Percentiles rank a stretch among this genome's conserved stretches.
phyloP scores from a whole-genome alignment of 92 coral and sea anemone species.

The Scolanthus callimorphus region DNA sequence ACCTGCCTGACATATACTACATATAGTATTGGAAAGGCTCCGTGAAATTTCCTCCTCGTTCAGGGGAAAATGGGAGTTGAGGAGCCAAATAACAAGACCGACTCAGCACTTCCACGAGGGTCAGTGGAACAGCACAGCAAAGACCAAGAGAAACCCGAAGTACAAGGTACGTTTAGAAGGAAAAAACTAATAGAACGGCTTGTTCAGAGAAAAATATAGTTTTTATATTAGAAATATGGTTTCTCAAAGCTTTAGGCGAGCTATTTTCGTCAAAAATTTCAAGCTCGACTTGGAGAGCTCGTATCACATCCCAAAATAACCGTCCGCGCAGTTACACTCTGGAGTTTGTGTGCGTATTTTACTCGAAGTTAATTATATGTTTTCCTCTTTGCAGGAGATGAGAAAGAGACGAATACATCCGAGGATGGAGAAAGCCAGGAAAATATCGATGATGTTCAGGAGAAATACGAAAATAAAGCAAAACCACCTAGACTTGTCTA shows the following conservation, averaged over 20 bases:
- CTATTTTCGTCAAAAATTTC: background rate
- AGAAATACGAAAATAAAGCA: slow-evolving; percentile 6
- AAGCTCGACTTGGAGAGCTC: background rate
- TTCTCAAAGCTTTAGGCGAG: background rate
- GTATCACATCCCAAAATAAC: slow-evolving; percentile 37
- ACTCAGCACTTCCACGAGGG: slow-evolving; percentile 20
- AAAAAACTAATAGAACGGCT: background rate
- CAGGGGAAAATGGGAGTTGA: slow-evolving; percentile 40
- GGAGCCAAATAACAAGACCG: slow-evolving; percentile 34
- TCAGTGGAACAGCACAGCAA: slow-evolving; percentile 5
- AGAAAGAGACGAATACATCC: background rate
- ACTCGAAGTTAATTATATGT: too few species aligned
- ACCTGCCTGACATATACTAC: slow-evolving; percentile 8
- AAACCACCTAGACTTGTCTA: slow-evolving; percentile 64
- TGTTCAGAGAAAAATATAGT: background rate
- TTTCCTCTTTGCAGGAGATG: slow-evolving; percentile 2
- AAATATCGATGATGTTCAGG: slow-evolving; percentile 11
- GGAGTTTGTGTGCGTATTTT: background rate
- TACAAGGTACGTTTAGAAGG: slow-evolving; percentile 10
- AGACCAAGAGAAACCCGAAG: background rate
- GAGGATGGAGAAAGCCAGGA: slow-evolving; percentile 14
- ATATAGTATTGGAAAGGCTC: slow-evolving; percentile 21
- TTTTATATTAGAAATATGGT: background rate
- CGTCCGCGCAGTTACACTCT: background rate
- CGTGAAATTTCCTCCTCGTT: slow-evolving; percentile 37